Evolutionary conservation across 2,113 vertebrate genomes (phyloP), one percentile per base, ranked within the genome.

Genomic region (Phocoena sinus): DNA sequence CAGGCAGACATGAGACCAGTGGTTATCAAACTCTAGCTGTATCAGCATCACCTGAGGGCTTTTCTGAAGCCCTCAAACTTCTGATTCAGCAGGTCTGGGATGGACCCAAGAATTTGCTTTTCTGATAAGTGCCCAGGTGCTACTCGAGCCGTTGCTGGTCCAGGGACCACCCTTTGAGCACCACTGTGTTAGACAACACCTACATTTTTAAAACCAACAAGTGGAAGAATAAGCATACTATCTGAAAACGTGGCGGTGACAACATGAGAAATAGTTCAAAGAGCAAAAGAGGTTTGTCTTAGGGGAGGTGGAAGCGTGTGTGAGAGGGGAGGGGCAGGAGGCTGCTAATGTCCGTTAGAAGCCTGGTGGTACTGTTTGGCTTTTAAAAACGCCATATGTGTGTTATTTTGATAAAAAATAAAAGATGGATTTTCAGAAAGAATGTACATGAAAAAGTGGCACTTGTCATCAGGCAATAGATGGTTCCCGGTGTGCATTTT

Each of bases 111-210:
- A n/a, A 25, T 36, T 23, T 56, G 56, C 63, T 26, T 62, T 67
- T 74, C 50, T 26, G 18, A 0, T 31, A 12, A 25, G 50, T 53
- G 13, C 62, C 56, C 11, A 1, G 26, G n/a, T 6, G 74, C 28
- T 44, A 26, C 60, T 3, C 2, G 0, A 2, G 0, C 23, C 6
- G 62, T 4, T 9, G 10, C 6, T 14, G 13, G 28, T 3, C 25
- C 36, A 67, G 81, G 53, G 25, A 31, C 28, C 17, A 56, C 23
- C 12, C n/a, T 33, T 6, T 21, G 60, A 9, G 26, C 63, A 26
- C 26, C 36, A 1, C 33, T 14, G 12, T 36, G 33, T 15, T 21
- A 25, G 33, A 18, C 36, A 18, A n/a, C 1, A 47, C 58, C 68
- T 28, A 2, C 31, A 38, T 65, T 65, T 65, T 47, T 8, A 9